Base-by-base conservation (phyloP, 2,113 vertebrate genomes). In the Mobula hypostoma region DNA sequence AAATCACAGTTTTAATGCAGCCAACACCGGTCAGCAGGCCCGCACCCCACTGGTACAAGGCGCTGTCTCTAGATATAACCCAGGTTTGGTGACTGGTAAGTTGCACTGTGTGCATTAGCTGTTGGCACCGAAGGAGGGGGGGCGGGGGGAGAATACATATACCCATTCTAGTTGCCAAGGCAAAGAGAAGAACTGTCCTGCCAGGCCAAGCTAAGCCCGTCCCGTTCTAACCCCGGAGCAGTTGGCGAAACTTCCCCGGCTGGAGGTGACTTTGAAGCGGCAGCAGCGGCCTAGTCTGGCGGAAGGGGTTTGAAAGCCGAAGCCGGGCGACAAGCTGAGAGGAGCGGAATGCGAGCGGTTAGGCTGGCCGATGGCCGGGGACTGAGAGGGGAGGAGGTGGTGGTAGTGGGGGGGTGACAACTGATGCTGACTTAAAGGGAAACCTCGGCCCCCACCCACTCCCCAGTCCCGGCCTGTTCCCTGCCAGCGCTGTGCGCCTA, bases 261-360 rank as follows among this genome's bases (percentile, higher is more conserved):
- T 90, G 85, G 61, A 90, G 85, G 85, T 90, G 61, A 90, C 85
- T 90, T 90, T 90, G 85, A 68, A 90, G 61, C 85, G 85, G 85
- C 77, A n/a, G 77, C n/a, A 27, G 82, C 40, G 36, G 56, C 82
- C 48, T 85, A 82, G 15, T 8, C 36, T 7, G 0, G 32, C 78
- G 79, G 36, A 24, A 56, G 56, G 83, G 4, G 4, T 0, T 19
- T 90, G 27, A 63, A 63, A 88, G 58, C 58, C 7, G 61, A 68
- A 3, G 56, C 48, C 27, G 24, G 82, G 48, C 21, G 27, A 58
- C 21, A 48, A 88, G 85, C 85, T 88, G 85, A 88, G 14, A 27
- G n/a, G 85, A 88, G 56, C 58, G 85, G 29, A 8, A 83, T 21
- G 80, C 7, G 80, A 79, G 77, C 77, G 80, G 85, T 4, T 66